Evolutionary conservation across 2,888 invertebrate species (phyloP), one percentile per base, ranked within the genome.

Genomic region (Sarcophaga caerulescens): DNA sequence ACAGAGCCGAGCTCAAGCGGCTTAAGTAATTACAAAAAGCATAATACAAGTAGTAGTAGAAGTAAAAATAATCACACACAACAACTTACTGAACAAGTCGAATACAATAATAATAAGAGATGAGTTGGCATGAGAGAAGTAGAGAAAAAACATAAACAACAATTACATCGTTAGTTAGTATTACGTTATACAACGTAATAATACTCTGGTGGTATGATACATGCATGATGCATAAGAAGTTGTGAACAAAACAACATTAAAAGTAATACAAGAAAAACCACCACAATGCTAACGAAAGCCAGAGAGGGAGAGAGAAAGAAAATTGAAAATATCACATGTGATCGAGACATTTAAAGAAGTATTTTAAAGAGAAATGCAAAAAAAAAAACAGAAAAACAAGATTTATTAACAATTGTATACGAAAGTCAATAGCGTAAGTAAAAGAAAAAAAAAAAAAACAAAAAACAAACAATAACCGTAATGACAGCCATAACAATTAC

Each of bases 131-230:
- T 35, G 2, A 76, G 76, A 63, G 59, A 65, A n/a, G 11, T n/a
- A 57, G 21, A 25, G 1, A 21, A 47, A 57, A 73, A 66, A 17
- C 23, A 66, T 23, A 19, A 73, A 59, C 44, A 52, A 47, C 60
- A 78, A 86, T 81, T 81, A 84, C 81, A 84, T 84, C 74, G 85
- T 84, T 86, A 35, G 35, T 35, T 35, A 78, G 83, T 85, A 85
- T 86, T 86, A 84, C 85, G 81, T 86, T 84, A 75, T 77, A 86
- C 77, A 77, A 86, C 85, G 83, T 86, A 83, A 81, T 80, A 74
- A 47, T 35, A 70, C 35, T 35, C 19, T 57, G 62, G 59, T 17
- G 70, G 63, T 69, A 74, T 8, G 35, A 35, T 35, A 0, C 35
- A 35, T 35, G 35, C 19, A 25, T 59, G 74, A 44, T 78, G 69